phyloP scores from a whole-genome alignment of 1,140 invertebrate genomes.

The Coelopa frigida region DNA sequence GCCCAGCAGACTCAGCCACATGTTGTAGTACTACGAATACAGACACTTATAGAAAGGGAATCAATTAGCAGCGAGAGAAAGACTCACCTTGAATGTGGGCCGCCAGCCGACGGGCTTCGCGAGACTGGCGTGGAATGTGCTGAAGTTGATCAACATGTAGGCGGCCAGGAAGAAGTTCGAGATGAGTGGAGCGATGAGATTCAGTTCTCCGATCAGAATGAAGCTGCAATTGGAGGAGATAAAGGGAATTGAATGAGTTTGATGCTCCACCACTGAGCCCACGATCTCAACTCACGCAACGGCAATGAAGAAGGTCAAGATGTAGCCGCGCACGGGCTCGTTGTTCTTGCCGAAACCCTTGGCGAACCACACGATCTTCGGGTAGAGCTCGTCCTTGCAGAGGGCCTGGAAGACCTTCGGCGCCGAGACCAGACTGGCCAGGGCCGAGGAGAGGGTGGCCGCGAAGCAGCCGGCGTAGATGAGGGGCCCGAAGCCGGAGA shows the following conservation, averaged over 20 bases:
- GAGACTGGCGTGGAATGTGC: constrained; percentile 88
- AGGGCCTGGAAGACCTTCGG: constrained; percentile 88
- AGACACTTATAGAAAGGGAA: not conserved
- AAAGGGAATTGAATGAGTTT: no score
- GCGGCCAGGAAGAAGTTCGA: constrained; percentile 98
- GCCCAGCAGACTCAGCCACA: constrained; percentile 88
- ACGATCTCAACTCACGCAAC: constrained; percentile 61
- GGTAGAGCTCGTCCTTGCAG: constrained; percentile 93
- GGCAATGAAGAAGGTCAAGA: constrained; percentile 86
- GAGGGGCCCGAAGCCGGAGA: constrained; percentile 81
- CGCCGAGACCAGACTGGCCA: constrained; percentile 91
- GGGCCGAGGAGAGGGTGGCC: constrained; percentile 89
- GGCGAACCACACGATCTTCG: constrained; percentile 84
- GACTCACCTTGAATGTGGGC: constrained; percentile 71
- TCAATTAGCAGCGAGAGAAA: not conserved
- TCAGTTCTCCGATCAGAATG: constrained; percentile 68
- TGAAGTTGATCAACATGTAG: constrained; percentile 95
- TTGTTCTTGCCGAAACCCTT: constrained; percentile 85
- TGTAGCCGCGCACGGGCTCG: constrained; percentile 86
- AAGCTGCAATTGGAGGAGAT: constrained; percentile 26
- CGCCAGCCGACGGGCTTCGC: constrained; percentile 82
- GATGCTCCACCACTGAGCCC: no score
- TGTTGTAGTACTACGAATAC: constrained; percentile 82
- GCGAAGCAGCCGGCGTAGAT: constrained; percentile 96
- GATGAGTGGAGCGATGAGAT: constrained; percentile 91